Evolutionary conservation across 1,140 invertebrate genomes (phyloP), one percentile per base, ranked within the genome.

Genomic region (Drosophila mayri): DNA sequence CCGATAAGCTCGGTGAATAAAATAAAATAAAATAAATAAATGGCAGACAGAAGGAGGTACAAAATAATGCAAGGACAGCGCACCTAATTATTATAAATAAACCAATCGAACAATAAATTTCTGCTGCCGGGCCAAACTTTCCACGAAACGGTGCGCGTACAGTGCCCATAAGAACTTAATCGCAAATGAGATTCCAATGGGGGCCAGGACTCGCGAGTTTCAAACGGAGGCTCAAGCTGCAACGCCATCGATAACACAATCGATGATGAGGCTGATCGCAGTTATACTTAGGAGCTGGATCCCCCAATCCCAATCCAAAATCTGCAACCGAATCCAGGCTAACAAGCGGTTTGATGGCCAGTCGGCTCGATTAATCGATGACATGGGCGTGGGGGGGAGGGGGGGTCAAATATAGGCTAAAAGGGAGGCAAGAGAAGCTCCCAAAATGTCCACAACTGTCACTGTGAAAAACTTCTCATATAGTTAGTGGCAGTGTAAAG

Each of bases 41-140:
- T 50, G 12, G 50, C 49, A 55, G 18, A 54, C 8, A 7, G 12
- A 35, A 18, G 6, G 20, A 47, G 30, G 32, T 14, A 9, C 7
- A 54, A 35, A 38, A 20, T 35, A 35, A n/a, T 22, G 37, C 47
- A 64, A 52, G 60, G 58, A 86, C 79, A 90, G 90, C 76, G 86
- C 87, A 92, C 91, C 91, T 92, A 92, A 92, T 92, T 92, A 92
- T 92, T 92, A 92, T 92, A 92, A 92, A 92, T 92, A 92, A 92
- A 92, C 91, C 91, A 92, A 92, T 92, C 91, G 87, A 82, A 90
- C 87, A 92, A 92, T 92, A 92, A 92, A 92, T 87, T 92, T 92
- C 91, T 90, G 87, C 52, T 73, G 28, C 20, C 14, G 8, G 67
- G 57, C 66, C 85, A 85, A 38, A 90, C 78, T 90, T 90, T 90